A percentile compares a stretch with the other conserved stretches of the same genome.
Evolutionary conservation across 2,888 invertebrate genomes (phyloP).

Genomic region (Caenorhabditis drosophilae): DNA sequence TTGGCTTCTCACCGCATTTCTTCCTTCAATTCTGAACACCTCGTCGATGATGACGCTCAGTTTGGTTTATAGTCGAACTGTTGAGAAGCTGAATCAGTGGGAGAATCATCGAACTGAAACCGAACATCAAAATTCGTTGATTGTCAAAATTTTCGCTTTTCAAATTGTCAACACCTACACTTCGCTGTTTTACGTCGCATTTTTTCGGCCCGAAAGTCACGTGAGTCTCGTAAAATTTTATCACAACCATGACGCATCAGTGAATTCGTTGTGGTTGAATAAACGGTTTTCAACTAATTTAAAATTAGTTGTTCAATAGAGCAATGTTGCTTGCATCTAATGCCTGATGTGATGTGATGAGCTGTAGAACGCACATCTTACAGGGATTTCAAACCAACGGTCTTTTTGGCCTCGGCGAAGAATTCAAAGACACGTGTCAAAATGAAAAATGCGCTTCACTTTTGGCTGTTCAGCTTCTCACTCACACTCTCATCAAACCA

Average conservation of each 20-base stretch:
- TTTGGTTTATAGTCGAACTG: slow-evolving; percentile 69
- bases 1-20: slow-evolving; percentile 68
- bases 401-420: slow-evolving; percentile 68
- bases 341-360: too few relatives aligned
- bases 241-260: not conserved
- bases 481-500: slow-evolving; percentile 72
- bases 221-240: slow-evolving; percentile 23
- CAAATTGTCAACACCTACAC: slow-evolving; percentile 73
- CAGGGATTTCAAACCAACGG: slow-evolving; percentile 57
- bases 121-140: slow-evolving; percentile 71
- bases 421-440: slow-evolving; percentile 70
- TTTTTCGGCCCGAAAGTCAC: slow-evolving; percentile 70
- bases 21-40: slow-evolving; percentile 71
- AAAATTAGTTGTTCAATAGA: too few relatives aligned
- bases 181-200: slow-evolving; percentile 72
- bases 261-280: too few relatives aligned
- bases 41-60: slow-evolving; percentile 71
- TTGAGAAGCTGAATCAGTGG: slow-evolving; percentile 69
- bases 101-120: slow-evolving; percentile 72
- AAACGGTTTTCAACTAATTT: too few relatives aligned
- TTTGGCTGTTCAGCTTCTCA: slow-evolving; percentile 71
- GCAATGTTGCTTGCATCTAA: too few relatives aligned
- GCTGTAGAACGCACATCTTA: too few relatives aligned
- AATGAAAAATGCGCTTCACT: slow-evolving; percentile 71
- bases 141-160: slow-evolving; percentile 73